Conservation (phyloP, 2,113 vertebrate genomes). For the Natator depressus region DNA sequence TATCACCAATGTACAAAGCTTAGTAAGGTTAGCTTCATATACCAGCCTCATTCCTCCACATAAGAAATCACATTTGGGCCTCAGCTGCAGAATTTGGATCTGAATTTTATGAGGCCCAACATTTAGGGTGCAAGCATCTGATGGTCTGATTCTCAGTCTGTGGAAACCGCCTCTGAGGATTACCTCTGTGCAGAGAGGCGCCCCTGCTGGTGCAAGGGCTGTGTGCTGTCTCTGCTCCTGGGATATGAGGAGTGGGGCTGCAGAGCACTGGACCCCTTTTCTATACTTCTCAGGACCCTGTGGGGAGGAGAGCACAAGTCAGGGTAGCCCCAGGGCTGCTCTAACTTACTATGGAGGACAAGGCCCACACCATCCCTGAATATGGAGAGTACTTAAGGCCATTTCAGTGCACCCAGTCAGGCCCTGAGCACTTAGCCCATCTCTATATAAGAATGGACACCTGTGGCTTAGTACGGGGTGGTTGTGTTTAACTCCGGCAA, state of each 20-base stretch:
- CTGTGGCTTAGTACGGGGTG: neutral
- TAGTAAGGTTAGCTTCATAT: neutral
- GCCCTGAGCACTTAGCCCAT: neutral
- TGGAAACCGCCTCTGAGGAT: neutral
- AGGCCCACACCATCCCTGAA: neutral
- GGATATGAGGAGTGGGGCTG: neutral
- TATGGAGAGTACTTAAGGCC: neutral
- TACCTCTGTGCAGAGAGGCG: neutral
- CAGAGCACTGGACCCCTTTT: neutral
- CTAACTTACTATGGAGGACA: neutral
- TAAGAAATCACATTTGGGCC: neutral
- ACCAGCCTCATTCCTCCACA: neutral
- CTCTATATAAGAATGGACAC: neutral
- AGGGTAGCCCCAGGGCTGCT: neutral
- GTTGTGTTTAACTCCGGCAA: neutral
- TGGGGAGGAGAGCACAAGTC: neutral
- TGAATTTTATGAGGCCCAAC: neutral
- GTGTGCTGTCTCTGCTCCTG: neutral
- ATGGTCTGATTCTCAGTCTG: neutral
- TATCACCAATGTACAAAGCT: neutral
- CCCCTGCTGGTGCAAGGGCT: neutral
- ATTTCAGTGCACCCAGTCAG: neutral
- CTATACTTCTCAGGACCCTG: neutral
- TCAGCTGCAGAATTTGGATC: neutral
- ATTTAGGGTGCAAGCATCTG: neutral